Evolutionary conservation across 2,797 vertebrate genomes (phyloP), one percentile per base, ranked within the genome.

Genomic region (Aplochiton taeniatus): DNA sequence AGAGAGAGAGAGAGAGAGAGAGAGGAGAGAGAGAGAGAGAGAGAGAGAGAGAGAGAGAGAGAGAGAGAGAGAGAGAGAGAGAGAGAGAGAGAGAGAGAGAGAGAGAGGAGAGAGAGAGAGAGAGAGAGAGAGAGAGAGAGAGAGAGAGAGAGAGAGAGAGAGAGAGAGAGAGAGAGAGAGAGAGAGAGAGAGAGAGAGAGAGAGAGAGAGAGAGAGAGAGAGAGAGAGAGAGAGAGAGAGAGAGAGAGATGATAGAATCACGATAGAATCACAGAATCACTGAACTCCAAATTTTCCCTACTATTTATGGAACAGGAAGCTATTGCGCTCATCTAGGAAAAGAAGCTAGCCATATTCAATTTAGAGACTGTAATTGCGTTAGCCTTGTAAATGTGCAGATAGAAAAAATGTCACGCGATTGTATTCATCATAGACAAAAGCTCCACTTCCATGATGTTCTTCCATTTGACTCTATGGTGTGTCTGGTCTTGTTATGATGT

Each of bases 401-500:
- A 57, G 61, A 72, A 74, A 72, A 18, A 84, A 75, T 18, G 72
- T 61, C 45, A 49, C 31, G 31, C 31, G n/a, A 31, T 31, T 31
- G 31, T 69, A 76, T 75, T 74, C 53, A 76, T 44, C 49, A 62
- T 20, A 70, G 74, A 88, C 81, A 88, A 83, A 71, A 74, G 74
- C 71, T 74, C 63, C 69, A 72, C 88, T 85, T 77, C n/a, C 63
- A 58, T 20, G 42, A 42, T 71, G 18, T 11, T 59, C 65, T 67
- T 50, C 58, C 66, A 48, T 58, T 41, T 61, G 53, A 66, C 61
- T 56, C 31, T 52, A 72, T 12, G 71, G 69, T 79, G 77, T 83
- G 78, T 80, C 77, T 83, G 86, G 86, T 83, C 75, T 82, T 86
- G 86, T 82, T 79, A 59, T 63, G 68, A 73, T 76, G 65, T 64